Evolutionary conservation across 2,797 vertebrate species (phyloP), one percentile per base, ranked within the genome.

Genomic region (Kryptopterus vitreolus): DNA sequence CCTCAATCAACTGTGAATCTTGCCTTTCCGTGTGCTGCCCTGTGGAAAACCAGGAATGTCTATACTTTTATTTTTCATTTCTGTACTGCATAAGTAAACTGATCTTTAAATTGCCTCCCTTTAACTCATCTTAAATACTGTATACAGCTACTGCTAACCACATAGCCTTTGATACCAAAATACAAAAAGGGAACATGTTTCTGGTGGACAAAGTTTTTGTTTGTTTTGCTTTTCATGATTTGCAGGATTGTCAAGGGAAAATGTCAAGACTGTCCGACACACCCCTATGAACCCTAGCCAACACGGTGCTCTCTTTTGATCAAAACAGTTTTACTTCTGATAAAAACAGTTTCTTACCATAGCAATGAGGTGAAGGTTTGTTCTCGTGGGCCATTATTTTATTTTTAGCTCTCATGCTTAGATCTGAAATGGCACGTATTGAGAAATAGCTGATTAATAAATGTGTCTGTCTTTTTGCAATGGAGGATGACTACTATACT

Each of bases 1-100:
- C 22, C 52, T 68, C 38, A 57, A 65, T 80, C 35, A 76, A 59
- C 53, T 29, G 20, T 35, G 29, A 31, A 69, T 59, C 65, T 52
- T 71, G 35, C 16, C 24, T 58, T 68, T 57, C 38, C 12, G 26
- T 35, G 53, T 0, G 1, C 62, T 59, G 26, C 61, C 26, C 20
- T n/a, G 12, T 35, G 31, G 52, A 71, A 71, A 31, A 53, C 8
- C 9, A 12, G 68, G 4, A 24, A 53, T 15, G 18, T 31, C 48
- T 52, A 53, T 43, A 43, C 38, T 43, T 20, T 31, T 2, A 48
- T 18, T 48, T 15, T 46, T 18, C 15, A 13, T 26, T 69, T 18
- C 15, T 69, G 38, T 16, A n/a, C 5, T 65, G n/a, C 10, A 65
- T n/a, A n/a, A 4, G 4, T 65, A 48, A 69, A 26, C 43, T 10